phyloP scores from a whole-genome alignment of 2,113 vertebrate species.

The Pristiophorus japonicus region DNA sequence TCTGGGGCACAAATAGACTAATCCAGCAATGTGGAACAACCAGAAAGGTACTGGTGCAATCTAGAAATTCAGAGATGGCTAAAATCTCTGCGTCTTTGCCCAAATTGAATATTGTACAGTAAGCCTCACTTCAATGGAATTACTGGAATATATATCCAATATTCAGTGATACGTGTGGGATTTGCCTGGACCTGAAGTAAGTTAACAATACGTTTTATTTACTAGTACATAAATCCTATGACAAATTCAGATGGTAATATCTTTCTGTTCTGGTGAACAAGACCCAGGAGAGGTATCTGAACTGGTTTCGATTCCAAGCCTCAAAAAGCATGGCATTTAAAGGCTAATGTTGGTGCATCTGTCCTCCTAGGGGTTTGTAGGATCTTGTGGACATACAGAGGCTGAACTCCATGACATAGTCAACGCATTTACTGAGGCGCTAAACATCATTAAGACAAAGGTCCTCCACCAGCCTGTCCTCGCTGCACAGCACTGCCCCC shows the following conservation, averaged over 20 bases:
- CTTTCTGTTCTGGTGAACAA: no score
- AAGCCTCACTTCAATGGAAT: neutral
- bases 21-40: neutral
- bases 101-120: neutral
- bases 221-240: neutral
- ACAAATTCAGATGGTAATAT: neutral
- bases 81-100: neutral
- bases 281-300: neutral
- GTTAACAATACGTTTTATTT: neutral
- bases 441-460: no score
- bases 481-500: no score
- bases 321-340: neutral
- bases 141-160: neutral
- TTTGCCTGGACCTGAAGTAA: neutral
- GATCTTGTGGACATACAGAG: no score
- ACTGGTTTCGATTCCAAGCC: neutral
- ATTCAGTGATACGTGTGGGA: neutral
- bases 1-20: neutral
- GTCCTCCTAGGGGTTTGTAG: no score
- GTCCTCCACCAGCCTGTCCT: no score
- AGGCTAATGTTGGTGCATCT: no score
- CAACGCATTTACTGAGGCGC: no score
- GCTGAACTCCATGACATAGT: no score
- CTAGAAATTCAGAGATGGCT: neutral
- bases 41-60: no score